These are phyloP conservation scores for Tethea ocularis DNA, from an alignment of 2,888 invertebrate species.

Conservation along the genomic window DNA sequence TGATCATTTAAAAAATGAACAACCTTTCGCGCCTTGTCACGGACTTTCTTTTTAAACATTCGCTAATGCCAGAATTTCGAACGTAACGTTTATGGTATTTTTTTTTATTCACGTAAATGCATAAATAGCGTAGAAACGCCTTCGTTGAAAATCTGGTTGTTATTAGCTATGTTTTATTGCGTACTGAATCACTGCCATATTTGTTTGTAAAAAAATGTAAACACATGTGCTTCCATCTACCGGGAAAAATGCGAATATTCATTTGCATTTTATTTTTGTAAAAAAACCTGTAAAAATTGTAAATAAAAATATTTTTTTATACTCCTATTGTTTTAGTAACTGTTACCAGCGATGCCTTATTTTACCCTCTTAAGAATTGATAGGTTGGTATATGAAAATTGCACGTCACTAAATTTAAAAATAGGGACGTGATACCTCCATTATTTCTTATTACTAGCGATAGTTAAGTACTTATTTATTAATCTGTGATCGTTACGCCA, in stretches of 20 bases:
- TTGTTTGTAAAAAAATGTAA: conserved; percentile 16
- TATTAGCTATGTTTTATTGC: background rate
- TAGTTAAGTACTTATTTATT: no score
- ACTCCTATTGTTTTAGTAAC: background rate
- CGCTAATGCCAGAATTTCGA: conserved; percentile 1
- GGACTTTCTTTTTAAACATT: background rate
- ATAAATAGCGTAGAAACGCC: background rate
- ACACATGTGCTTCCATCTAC: conserved; percentile 26
- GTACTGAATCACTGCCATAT: conserved; percentile 10
- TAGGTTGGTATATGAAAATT: no score
- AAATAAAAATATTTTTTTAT: conserved; percentile 40
- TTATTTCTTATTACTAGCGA: no score
- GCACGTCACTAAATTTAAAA: no score
- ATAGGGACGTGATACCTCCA: no score
- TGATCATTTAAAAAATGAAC: conserved; percentile 31
- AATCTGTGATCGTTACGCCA: no score
- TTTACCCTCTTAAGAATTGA: no score
- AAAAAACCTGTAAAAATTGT: conserved; percentile 42
- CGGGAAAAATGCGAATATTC: conserved; percentile 27
- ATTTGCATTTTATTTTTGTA: conserved; percentile 32
- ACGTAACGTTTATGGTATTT: background rate
- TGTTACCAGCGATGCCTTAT: no score
- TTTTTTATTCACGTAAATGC: background rate
- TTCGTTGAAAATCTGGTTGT: background rate
- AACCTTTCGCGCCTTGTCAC: background rate